Evolutionary conservation across 2,113 vertebrate species (phyloP).

Genomic region (Malurus melanocephalus): DNA sequence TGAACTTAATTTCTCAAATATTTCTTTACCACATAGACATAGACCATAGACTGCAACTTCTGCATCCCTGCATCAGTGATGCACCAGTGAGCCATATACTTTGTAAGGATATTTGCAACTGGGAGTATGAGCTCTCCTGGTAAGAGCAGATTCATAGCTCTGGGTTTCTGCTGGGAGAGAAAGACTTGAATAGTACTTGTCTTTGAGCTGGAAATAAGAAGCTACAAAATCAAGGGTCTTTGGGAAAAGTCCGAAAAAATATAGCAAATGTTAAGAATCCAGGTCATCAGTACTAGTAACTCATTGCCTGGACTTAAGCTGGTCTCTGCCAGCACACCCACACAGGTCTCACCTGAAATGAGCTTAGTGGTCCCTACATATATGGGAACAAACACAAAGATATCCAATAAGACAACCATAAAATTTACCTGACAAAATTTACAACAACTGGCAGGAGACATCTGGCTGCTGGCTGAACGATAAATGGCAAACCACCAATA

Average conservation of each 20-base stretch:
- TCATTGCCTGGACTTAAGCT: neutral
- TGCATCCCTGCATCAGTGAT: neutral
- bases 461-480: slow-evolving; percentile 3
- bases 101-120: neutral
- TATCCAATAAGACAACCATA: neutral
- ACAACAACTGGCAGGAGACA: neutral
- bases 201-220: neutral
- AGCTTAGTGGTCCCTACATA: neutral
- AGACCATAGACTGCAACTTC: neutral
- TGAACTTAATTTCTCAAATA: neutral
- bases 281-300: neutral
- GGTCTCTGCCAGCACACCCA: neutral
- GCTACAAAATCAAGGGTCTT: neutral
- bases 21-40: neutral
- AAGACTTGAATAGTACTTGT: neutral
- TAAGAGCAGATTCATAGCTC: neutral
- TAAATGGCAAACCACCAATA: slow-evolving; percentile 35
- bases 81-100: neutral
- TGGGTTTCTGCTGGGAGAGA: neutral
- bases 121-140: neutral
- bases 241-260: neutral
- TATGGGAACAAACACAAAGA: neutral
- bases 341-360: neutral
- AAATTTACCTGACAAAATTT: neutral
- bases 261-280: neutral